A percentile compares a stretch with the other conserved stretches of the same genome.
Conservation (phyloP, 2,797 vertebrate genomes). For the Falco concolor region DNA sequence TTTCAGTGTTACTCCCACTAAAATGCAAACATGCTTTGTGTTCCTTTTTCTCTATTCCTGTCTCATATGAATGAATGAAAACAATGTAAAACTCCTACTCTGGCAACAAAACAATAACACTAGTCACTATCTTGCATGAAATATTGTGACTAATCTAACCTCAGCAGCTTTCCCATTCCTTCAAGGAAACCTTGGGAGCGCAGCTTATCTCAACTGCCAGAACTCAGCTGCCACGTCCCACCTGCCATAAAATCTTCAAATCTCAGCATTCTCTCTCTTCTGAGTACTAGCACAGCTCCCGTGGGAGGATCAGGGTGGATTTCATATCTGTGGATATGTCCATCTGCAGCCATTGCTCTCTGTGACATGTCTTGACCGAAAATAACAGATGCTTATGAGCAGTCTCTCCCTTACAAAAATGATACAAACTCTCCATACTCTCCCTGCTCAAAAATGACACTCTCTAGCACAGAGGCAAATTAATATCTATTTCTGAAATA, state of each 20-base stretch:
- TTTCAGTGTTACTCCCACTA: not conserved
- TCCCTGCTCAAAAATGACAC: not conserved
- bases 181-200: not conserved
- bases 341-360: not conserved
- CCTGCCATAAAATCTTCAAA: not conserved
- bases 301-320: not conserved
- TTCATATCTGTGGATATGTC: not conserved
- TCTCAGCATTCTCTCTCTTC: not conserved
- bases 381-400: not conserved
- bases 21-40: not conserved
- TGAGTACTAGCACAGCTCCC: not conserved
- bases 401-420: not conserved
- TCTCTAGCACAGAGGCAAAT: not conserved
- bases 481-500: not conserved
- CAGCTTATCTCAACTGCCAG: slow-evolving; percentile 19
- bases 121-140: not conserved
- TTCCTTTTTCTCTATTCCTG: not conserved
- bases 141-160: slow-evolving; percentile 1
- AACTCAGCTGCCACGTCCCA: not conserved
- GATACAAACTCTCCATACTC: not conserved
- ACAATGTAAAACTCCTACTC: not conserved
- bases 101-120: not conserved
- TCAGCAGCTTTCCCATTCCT: not conserved
- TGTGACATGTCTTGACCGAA: not conserved
- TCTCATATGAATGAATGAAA: not conserved